Base-by-base conservation (phyloP, 2,797 vertebrate species). In the Glossophaga mutica region DNA sequence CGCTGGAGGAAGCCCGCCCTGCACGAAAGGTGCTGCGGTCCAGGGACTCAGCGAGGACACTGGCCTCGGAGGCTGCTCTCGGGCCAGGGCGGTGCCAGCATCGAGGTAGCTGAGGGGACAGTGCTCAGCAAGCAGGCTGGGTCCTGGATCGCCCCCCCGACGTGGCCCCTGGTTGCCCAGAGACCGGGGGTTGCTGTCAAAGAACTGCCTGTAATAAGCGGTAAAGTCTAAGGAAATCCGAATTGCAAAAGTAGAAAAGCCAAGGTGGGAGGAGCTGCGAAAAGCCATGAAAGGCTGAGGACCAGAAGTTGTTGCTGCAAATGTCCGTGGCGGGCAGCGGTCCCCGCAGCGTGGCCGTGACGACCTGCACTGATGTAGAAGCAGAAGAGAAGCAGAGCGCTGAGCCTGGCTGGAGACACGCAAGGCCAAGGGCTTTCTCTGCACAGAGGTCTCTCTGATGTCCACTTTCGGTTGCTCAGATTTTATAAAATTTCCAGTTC, bases 381-480 rank as follows among this genome's bases (percentile, higher is more conserved):
- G 44, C 59, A 34, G 67, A 15, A 85, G 34, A 5, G 67, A 92
- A 48, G 3, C 67, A 88, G 26, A 10, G 59, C 81, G 46, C 79
- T 62, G 14, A 81, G 74, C 2, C 57, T 29, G 39, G 77, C 79
- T 55, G 37, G 81, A 73, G 55, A 77, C 9, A 21, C 46, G 73
- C 2, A 71, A 19, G 14, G 44, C 48, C 14, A 50, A 55, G 82
- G 32, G 16, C 57, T 76, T 85, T 92, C 81, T 87, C 83, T 87
- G 48, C 68, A 83, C 42, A 65, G 91, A 85, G 29, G 6, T 19
- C 1, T 76, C 34, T 44, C 1, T n/a, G 34, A 77, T 78, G 52
- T 87, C 98, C 97, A 94, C 96, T 98, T 97, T 94, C n/a, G 95
- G 98, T 96, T 97, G 74, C 97, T 98, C 97, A 42, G 97, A 59